These are phyloP conservation scores for Atopsyche davidsoni DNA, from an alignment of 1,140 invertebrate species.

Conservation along the genomic window DNA sequence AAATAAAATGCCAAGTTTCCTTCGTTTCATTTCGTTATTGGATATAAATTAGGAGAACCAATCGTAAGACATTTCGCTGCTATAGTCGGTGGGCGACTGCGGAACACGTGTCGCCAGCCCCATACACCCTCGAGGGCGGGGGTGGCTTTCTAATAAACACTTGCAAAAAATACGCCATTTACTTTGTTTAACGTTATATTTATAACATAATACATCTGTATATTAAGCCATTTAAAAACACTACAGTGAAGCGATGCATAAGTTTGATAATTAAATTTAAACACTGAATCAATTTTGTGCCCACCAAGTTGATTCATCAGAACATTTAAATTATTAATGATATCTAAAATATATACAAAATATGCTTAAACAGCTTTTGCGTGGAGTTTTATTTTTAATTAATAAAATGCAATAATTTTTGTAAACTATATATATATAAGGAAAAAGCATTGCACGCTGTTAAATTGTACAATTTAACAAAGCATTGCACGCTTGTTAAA, in stretches of 20 bases:
- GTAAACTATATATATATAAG: background rate
- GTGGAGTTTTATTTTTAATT: no score
- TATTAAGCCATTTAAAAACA: no score
- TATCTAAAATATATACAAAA: no score
- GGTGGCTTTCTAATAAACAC: background rate
- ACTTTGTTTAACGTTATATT: no score
- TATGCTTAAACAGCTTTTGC: no score
- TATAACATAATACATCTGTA: no score
- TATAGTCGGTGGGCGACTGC: conserved; percentile 6
- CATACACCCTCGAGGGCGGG: background rate
- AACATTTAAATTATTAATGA: no score
- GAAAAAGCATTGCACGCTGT: no score
- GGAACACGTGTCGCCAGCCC: conserved; percentile 27
- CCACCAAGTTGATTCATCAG: no score
- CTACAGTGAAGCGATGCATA: conserved; percentile 1
- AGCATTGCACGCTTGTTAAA: no score
- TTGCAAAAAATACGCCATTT: background rate
- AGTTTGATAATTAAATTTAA: background rate
- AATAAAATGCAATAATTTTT: background rate
- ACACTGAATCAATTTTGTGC: no score
- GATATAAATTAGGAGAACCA: conserved; percentile 30
- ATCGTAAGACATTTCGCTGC: conserved; percentile 24
- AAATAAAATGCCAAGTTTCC: conserved; percentile 31
- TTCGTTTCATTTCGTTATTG: conserved; percentile 31
- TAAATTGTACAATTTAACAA: no score